Percentiles rank a stretch among this genome's conserved stretches.
phyloP scores from a whole-genome alignment of 2,113 vertebrate species.

The Sorex fumeus region DNA sequence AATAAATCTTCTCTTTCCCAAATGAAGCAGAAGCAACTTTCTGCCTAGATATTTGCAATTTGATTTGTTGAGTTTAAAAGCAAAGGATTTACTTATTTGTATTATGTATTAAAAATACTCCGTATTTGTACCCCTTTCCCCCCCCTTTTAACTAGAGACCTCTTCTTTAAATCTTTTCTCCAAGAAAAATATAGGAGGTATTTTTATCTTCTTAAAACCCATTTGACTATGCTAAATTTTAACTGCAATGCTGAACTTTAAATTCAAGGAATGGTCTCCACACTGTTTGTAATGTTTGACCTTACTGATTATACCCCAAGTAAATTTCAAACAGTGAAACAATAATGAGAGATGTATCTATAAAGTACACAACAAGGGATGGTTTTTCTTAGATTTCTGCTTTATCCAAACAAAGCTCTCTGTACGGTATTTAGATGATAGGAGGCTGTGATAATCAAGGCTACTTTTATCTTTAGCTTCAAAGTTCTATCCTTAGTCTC shows the following conservation, averaged over 20 bases:
- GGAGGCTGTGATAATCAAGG: background rate
- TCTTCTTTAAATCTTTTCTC: background rate
- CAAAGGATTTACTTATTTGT: background rate
- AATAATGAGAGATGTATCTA: background rate
- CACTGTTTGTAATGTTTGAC: background rate
- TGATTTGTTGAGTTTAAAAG: background rate
- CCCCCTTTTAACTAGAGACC: background rate
- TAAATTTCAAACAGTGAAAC: background rate
- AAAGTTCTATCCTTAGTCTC: background rate
- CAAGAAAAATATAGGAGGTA: background rate
- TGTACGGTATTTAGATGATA: background rate
- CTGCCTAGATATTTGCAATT: background rate
- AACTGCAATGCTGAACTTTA: background rate
- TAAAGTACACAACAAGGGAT: background rate
- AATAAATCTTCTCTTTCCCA: slow-evolving; percentile 34
- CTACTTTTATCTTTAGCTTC: background rate
- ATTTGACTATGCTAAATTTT: background rate
- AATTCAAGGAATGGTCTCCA: background rate
- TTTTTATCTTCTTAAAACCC: slow-evolving; percentile 44
- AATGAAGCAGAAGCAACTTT: slow-evolving; percentile 30
- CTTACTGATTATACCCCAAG: background rate
- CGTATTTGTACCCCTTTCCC: background rate
- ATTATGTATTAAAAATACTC: slow-evolving; percentile 1
- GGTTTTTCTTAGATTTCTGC: background rate
- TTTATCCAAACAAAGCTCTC: slow-evolving; percentile 33